Base-by-base conservation (phyloP, 2,888 invertebrate genomes). In the Hemaris fuciformis region DNA sequence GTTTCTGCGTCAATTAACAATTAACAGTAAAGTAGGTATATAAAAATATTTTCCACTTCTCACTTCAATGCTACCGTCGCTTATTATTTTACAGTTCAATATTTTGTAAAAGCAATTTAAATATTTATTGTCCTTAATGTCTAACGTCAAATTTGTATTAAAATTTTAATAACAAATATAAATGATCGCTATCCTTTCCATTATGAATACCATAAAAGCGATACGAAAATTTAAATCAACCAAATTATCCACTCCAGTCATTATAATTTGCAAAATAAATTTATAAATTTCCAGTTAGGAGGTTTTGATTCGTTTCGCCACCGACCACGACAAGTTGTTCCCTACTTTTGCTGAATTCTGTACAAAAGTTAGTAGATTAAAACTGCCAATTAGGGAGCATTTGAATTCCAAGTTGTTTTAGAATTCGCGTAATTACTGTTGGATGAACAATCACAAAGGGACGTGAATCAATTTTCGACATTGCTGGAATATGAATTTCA, bases 351-450 rank as follows among this genome's bases (percentile, higher is more conserved):
- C 80, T 81, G 85, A 87, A 87, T 88, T 89, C 87, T 83, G 85
- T 82, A 89, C 87, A 88, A 88, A 91, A 91, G 89, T 91, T 91
- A 88, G 89, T 89, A 88, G 87, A 91, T 91, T 91, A 89, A 91
- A 91, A 89, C 89, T 91, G 89, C 90, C 91, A 91, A 91, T 91
- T 91, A 91, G 85, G 81, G 81, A 87, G 85, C 86, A 89, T 89
- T 91, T 90, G 85, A 89, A 89, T 88, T 89, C 87, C 84, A 85
- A 89, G 87, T 89, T 89, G 89, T 88, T 89, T 88, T 87, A 88
- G 88, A 89, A 89, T 89, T 89, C 84, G 77, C 83, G 83, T 89
- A 89, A 90, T 90, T 89, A 89, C 85, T 85, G 86, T 87, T 87
- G 84, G 84, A 84, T 87, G 88, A 90, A 87, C 87, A 87, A 88